Conservation (phyloP, 92 coral and sea anemone genomes). For the Heteractis magnifica region DNA sequence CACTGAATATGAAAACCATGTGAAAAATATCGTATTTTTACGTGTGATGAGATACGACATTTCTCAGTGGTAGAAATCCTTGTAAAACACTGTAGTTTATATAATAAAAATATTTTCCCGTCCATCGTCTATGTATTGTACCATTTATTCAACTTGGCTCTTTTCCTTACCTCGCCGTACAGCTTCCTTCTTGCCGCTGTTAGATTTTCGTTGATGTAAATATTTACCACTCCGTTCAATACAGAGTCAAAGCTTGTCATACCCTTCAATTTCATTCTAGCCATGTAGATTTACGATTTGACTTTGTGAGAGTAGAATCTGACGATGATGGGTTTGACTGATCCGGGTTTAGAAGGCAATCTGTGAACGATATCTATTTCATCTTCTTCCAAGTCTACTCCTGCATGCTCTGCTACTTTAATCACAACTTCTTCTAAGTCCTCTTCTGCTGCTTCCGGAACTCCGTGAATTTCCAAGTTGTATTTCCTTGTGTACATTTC, state of each 20-base stretch:
- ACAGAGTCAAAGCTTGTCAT: not conserved
- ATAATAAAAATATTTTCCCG: not conserved
- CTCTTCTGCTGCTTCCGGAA: not conserved
- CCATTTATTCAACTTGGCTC: not conserved
- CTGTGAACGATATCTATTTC: not conserved
- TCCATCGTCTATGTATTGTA: not conserved
- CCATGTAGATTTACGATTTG: not conserved
- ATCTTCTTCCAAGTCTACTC: not conserved
- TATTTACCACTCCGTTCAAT: not conserved
- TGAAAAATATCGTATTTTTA: too few species aligned
- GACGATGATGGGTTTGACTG: not conserved
- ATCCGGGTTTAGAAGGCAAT: not conserved
- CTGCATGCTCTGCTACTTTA: not conserved
- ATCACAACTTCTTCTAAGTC: not conserved
- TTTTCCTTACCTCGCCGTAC: too few species aligned
- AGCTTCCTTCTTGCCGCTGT: too few species aligned
- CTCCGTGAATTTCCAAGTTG: constrained; percentile 3
- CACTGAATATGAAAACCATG: too few species aligned
- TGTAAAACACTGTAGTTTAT: too few species aligned
- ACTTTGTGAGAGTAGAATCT: not conserved
- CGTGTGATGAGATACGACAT: too few species aligned
- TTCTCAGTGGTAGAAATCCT: too few species aligned
- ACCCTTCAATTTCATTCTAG: not conserved
- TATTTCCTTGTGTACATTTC: constrained; percentile 14
- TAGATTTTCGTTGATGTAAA: not conserved